phyloP scores from a whole-genome alignment of 2,113 vertebrate species.

The Gasterosteus aculeatus region DNA sequence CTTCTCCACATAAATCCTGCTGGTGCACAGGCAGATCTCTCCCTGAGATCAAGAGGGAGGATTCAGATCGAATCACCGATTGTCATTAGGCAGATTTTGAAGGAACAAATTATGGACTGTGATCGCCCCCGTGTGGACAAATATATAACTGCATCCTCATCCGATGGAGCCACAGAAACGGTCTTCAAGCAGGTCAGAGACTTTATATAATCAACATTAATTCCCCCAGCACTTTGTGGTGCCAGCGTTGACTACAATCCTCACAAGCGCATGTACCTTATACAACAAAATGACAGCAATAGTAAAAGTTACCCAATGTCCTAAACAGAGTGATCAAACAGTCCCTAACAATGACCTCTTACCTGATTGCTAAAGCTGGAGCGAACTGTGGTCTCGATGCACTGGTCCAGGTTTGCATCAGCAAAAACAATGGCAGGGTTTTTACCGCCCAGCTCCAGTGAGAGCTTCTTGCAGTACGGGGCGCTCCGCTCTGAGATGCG shows the following conservation, averaged over 20 bases:
- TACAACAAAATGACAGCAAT: not conserved
- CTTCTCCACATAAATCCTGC: conserved; percentile 94
- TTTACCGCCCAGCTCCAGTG: conserved; percentile 94
- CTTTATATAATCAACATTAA: not conserved
- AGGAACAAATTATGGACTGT: not conserved
- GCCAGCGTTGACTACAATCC: not conserved
- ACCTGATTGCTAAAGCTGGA: conserved; percentile 99
- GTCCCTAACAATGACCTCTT: not conserved
- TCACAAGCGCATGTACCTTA: not conserved
- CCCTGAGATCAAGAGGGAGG: conserved; percentile 78
- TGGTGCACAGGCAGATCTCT: conserved; percentile 97
- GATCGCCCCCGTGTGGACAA: conserved; percentile 52
- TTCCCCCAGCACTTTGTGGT: not conserved
- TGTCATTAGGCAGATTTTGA: too few species aligned
- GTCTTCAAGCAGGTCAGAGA: not conserved
- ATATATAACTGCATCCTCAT: conserved; percentile 26
- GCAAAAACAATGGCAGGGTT: conserved; percentile 94
- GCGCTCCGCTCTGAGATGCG: conserved; percentile 87
- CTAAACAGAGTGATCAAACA: not conserved
- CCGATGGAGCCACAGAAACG: not conserved
- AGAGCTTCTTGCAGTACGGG: conserved; percentile 93
- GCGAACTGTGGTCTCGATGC: conserved; percentile 86
- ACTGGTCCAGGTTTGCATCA: conserved; percentile 89
- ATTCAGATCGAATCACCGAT: not conserved
- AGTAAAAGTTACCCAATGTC: not conserved